Conservation (phyloP, 2,797 vertebrate species). For the Prionace glauca region DNA sequence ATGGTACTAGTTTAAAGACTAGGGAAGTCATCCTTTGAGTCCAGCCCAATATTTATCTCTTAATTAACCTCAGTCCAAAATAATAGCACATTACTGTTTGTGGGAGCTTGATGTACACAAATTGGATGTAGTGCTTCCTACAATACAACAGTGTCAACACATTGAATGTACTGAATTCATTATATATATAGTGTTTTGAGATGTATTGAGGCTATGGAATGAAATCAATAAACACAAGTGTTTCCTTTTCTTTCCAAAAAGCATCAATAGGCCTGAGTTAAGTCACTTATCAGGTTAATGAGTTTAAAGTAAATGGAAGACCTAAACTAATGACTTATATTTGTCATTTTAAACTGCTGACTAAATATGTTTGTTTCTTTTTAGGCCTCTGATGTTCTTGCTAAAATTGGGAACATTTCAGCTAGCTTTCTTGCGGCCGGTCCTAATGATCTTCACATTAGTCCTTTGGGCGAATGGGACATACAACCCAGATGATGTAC, state of each 20-base stretch:
- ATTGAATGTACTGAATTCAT: background rate
- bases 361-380: background rate
- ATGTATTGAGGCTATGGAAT: background rate
- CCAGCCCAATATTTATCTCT: background rate
- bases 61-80: background rate
- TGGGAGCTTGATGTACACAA: background rate
- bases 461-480: slow-evolving; percentile 71
- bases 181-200: background rate
- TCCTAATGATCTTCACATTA: slow-evolving; percentile 72
- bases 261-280: background rate
- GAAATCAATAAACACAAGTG: background rate
- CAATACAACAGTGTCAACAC: background rate
- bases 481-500: slow-evolving; percentile 61
- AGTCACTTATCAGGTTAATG: background rate
- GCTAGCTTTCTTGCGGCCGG: slow-evolving; percentile 67
- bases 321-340: background rate
- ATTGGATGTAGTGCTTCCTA: background rate
- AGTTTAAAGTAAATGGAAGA: background rate
- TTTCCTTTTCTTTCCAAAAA: background rate
- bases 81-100: background rate
- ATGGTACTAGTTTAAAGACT: too few species aligned
- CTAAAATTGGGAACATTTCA: slow-evolving; percentile 81
- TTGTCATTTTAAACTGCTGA: background rate
- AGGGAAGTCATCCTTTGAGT: background rate
- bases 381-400: slow-evolving; percentile 59